Conservation (phyloP, 2,888 invertebrate species). For the Thera obeliscata region DNA sequence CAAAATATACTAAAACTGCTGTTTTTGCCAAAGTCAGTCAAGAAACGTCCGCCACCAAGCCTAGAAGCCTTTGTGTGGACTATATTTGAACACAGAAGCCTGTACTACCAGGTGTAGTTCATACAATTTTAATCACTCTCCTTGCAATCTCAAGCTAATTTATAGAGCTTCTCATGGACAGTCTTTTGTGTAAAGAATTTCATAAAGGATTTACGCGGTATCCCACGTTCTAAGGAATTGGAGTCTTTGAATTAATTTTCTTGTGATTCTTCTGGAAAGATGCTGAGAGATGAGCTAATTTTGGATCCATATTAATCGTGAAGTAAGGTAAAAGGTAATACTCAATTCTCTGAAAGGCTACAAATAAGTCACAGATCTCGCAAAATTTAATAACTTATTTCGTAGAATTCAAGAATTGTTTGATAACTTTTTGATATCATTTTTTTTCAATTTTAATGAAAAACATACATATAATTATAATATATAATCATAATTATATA, state of each 20-base stretch:
- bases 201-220: constrained; percentile 23
- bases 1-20: too few species aligned
- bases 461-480: too few species aligned
- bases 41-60: too few species aligned
- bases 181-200: constrained; percentile 31
- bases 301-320: too few species aligned
- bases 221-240: constrained; percentile 7
- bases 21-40: too few species aligned
- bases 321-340: too few species aligned
- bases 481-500: too few species aligned
- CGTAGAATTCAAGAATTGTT: neutral
- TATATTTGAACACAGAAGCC: constrained; percentile 7
- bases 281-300: too few species aligned
- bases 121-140: constrained; percentile 41
- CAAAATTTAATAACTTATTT: too few species aligned
- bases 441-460: constrained; percentile 12
- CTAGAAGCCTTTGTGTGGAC: neutral
- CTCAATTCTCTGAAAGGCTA: too few species aligned
- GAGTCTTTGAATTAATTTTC: constrained; percentile 14
- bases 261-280: neutral
- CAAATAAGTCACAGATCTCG: too few species aligned
- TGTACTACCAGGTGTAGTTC: constrained; percentile 23
- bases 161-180: constrained; percentile 28
- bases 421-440: constrained; percentile 12
- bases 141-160: constrained; percentile 33